Conservation (phyloP, 2,888 invertebrate genomes). For the Cremastinae sp. region DNA sequence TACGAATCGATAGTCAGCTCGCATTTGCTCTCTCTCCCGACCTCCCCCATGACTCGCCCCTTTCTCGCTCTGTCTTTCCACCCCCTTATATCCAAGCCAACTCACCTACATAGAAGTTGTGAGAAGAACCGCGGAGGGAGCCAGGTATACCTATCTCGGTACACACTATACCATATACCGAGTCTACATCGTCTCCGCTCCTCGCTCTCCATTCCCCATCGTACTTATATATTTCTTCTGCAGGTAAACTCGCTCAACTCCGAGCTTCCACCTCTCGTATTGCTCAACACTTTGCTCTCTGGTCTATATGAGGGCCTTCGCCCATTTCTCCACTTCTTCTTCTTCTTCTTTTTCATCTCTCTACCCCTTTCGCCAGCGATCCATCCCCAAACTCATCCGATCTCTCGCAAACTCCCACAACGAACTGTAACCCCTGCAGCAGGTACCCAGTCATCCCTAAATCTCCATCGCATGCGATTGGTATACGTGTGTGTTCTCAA, state of each 20-base stretch:
- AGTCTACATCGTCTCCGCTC: conserved; percentile 59
- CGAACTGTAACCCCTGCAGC: conserved; percentile 51
- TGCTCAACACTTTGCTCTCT: conserved; percentile 43
- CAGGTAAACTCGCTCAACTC: conserved; percentile 72
- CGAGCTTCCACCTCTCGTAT: conserved; percentile 54
- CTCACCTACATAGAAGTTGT: conserved; percentile 63
- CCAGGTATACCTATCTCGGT: conserved; percentile 36
- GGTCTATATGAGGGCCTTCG: conserved; percentile 44
- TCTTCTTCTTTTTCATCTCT: conserved; percentile 60
- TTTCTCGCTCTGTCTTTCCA: conserved; percentile 58
- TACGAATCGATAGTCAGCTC: conserved; percentile 59
- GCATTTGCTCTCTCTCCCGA: conserved; percentile 37
- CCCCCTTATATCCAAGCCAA: conserved; percentile 61
- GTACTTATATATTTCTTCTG: conserved; percentile 78
- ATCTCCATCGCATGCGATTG: conserved; percentile 31
- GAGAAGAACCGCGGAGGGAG: conserved; percentile 51
- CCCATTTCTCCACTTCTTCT: conserved; percentile 54
- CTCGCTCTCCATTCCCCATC: conserved; percentile 76
- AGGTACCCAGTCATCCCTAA: conserved; percentile 48
- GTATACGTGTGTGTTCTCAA: conserved; percentile 36
- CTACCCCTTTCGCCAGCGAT: conserved; percentile 59
- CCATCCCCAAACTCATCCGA: conserved; percentile 14
- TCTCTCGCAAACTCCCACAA: conserved; percentile 37
- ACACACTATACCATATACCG: too few species aligned
- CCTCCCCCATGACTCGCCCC: conserved; percentile 43